A percentile compares a stretch with the other conserved stretches of the same genome.
These are phyloP conservation scores for Symphodus melops DNA, from an alignment of 2,113 vertebrate genomes.

Conservation along the genomic window DNA sequence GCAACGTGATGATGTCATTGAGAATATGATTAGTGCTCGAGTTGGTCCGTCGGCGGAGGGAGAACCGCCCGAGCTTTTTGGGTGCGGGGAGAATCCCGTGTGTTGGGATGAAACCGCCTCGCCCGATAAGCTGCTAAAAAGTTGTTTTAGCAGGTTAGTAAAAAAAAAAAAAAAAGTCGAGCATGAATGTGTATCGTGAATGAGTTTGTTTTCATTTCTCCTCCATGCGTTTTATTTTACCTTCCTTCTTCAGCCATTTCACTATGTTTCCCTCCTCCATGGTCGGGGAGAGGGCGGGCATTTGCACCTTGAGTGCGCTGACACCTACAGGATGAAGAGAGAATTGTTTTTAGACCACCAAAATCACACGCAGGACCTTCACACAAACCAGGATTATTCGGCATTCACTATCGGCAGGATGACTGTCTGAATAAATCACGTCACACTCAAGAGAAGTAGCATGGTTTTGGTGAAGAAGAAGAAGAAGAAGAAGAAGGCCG, in stretches of 20 bases:
- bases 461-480: not conserved
- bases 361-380: not conserved
- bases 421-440: conserved; percentile 20
- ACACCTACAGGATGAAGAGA: conserved; percentile 82
- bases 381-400: not conserved
- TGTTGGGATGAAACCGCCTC: not conserved
- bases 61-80: not conserved
- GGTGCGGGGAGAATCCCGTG: not conserved
- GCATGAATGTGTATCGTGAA: not conserved
- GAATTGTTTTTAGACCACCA: conserved; percentile 14
- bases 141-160: not conserved
- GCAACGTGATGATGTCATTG: conserved; percentile 36
- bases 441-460: not conserved
- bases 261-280: conserved; percentile 97
- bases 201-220: not conserved
- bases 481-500: conserved; percentile 6
- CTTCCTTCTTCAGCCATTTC: conserved; percentile 98
- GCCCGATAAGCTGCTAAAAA: not conserved
- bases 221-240: conserved; percentile 73
- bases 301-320: conserved; percentile 88
- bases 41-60: not conserved
- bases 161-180: not conserved
- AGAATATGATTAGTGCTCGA: conserved; percentile 15
- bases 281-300: conserved; percentile 98
- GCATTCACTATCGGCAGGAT: not conserved